These are phyloP conservation scores for Acromyrmex heyeri DNA, from an alignment of 1,140 invertebrate species.

Conservation along the genomic window DNA sequence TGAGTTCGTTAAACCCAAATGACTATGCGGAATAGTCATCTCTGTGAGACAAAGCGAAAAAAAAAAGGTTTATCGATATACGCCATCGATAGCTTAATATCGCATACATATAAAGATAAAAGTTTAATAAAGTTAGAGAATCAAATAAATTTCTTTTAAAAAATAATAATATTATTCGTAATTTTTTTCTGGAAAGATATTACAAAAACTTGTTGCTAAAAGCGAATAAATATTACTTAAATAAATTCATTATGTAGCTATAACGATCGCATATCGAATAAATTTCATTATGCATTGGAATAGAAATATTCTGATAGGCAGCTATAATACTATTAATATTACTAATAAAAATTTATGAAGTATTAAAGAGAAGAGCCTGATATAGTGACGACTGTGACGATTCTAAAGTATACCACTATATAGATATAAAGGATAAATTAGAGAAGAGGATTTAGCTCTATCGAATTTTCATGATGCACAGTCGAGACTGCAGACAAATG, in stretches of 20 bases:
- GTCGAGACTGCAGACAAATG: constrained; percentile 11
- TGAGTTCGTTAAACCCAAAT: background rate
- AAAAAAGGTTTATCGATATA: background rate
- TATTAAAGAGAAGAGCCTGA: background rate
- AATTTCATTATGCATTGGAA: background rate
- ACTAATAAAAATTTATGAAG: background rate
- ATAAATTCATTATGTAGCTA: background rate
- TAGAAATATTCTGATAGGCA: background rate
- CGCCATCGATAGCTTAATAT: background rate
- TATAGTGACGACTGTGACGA: background rate
- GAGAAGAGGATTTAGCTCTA: background rate
- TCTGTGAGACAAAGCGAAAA: background rate
- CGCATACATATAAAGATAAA: background rate
- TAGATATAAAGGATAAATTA: background rate
- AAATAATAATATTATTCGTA: background rate
- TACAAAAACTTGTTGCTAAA: background rate
- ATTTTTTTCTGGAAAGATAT: background rate
- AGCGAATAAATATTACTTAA: background rate
- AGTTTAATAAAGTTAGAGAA: background rate
- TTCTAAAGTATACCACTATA: background rate
- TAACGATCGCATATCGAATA: background rate
- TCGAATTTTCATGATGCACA: background rate
- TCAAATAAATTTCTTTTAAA: constrained; percentile 3
- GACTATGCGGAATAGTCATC: background rate
- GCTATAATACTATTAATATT: background rate